Percentiles rank a stretch among this genome's conserved stretches.
These are phyloP conservation scores for Mus musculus DNA, from an alignment of 2,113 vertebrate genomes.

Conservation along the genomic window GRCm39 chr8:46937001-46937500, in stretches of 20 bases:
- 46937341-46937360: not conserved
- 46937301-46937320: not conserved
- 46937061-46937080: not conserved
- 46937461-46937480: not conserved
- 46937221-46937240: not conserved
- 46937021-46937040: not conserved
- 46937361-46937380: not conserved
- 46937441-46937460: accelerated
- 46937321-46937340: not conserved
- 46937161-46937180: not conserved
- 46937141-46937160: too few species aligned
- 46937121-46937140: not conserved
- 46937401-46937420: not conserved
- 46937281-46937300: not conserved
- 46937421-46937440: not conserved
- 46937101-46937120: not conserved
- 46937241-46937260: not conserved
- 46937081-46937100: not conserved
- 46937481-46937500: accelerated
- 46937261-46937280: not conserved
- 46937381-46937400: not conserved
- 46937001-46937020: not conserved
- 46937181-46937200: not conserved
- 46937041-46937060: not conserved
- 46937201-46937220: accelerated